phyloP scores from a whole-genome alignment of 2,113 vertebrate species.

The Manacus vitellinus region DNA sequence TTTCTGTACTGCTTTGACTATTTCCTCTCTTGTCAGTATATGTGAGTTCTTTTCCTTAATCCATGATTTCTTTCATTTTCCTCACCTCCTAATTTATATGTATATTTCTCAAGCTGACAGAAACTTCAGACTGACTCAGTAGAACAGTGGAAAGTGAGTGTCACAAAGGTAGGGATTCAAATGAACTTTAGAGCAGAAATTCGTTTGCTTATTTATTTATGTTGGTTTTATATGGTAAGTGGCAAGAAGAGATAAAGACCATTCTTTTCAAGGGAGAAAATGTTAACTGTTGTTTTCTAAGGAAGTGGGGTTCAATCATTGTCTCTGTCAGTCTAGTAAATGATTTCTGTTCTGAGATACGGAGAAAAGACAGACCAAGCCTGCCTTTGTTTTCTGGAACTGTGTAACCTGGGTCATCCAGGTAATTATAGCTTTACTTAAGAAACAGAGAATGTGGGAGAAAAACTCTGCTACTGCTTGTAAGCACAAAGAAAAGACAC shows the following conservation, averaged over 20 bases:
- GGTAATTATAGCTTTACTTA: conserved; percentile 66
- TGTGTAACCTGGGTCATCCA: conserved; percentile 29
- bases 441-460: neutral
- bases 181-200: conserved; percentile 14
- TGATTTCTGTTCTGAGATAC: conserved; percentile 21
- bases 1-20: neutral
- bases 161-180: neutral
- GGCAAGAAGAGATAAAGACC: conserved; percentile 1
- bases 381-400: conserved; percentile 55
- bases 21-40: neutral
- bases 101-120: neutral
- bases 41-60: neutral
- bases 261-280: neutral
- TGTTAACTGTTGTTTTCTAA: neutral
- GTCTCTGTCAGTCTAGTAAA: neutral
- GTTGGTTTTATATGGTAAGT: neutral
- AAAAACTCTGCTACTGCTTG: conserved; percentile 43
- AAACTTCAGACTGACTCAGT: neutral
- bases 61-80: neutral
- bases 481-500: conserved; percentile 72
- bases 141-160: neutral
- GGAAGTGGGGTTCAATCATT: neutral
- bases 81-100: neutral
- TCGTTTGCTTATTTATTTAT: neutral
- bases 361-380: conserved; percentile 6